These are phyloP conservation scores for Carpatolechia fugitivella DNA, from an alignment of 2,888 invertebrate species.

Conservation along the genomic window DNA sequence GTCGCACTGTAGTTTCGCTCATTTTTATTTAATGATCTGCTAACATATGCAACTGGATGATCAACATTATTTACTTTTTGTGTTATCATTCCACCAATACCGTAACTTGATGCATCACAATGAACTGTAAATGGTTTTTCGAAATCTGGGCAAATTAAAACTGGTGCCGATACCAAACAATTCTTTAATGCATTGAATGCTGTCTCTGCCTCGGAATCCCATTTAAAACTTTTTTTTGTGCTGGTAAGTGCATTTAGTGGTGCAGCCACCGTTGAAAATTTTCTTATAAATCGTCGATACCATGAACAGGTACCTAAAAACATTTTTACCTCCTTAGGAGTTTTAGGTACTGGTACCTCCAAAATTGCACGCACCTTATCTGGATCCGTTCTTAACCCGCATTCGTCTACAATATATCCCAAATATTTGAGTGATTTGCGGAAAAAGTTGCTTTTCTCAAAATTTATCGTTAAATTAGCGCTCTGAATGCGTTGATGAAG, in stretches of 20 bases:
- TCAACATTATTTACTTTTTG: slow-evolving; percentile 19
- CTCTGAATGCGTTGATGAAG: slow-evolving; percentile 4
- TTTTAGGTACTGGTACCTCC: slow-evolving; percentile 21
- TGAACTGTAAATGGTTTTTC: no score
- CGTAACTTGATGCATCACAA: slow-evolving; percentile 17
- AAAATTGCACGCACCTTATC: slow-evolving; percentile 22
- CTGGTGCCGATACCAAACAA: slow-evolving; percentile 11
- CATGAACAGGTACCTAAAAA: slow-evolving; percentile 20
- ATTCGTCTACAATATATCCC: slow-evolving; percentile 20
- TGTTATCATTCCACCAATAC: slow-evolving; percentile 19
- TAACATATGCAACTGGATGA: slow-evolving; percentile 20
- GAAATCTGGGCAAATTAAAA: slow-evolving; percentile 18
- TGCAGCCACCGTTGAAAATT: slow-evolving; percentile 20
- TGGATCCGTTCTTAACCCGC: slow-evolving; percentile 21
- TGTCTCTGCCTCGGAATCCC: slow-evolving; percentile 15
- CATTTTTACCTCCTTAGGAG: slow-evolving; percentile 16
- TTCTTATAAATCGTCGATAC: slow-evolving; percentile 22
- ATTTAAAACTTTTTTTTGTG: slow-evolving; percentile 7
- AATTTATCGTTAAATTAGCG: slow-evolving; percentile 21
- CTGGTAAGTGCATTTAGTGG: slow-evolving; percentile 15
- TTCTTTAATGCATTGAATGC: slow-evolving; percentile 16
- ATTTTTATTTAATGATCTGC: slow-evolving; percentile 11
- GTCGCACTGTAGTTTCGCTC: slow-evolving; percentile 22
- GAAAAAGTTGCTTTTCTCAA: slow-evolving; percentile 21
- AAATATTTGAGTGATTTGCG: slow-evolving; percentile 14